A percentile compares a stretch with the other conserved stretches of the same genome.
These are phyloP conservation scores for Piscicola geometra DNA, from an alignment of 2,888 invertebrate species.

Conservation along the genomic window DNA sequence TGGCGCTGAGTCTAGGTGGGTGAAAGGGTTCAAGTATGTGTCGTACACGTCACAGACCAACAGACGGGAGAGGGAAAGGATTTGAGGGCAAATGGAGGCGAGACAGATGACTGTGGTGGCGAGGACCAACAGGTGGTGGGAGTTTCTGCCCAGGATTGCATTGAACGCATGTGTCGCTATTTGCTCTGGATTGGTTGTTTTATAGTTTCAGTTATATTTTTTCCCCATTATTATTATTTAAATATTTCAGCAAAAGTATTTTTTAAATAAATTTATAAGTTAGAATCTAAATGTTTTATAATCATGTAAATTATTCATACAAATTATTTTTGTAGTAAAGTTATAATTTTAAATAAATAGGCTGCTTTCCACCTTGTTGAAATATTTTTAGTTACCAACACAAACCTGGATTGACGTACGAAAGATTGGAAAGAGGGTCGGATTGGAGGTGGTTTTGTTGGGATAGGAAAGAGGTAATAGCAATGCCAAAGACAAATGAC, in stretches of 20 bases:
- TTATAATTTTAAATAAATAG: too few relatives aligned
- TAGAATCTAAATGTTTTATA: too few relatives aligned
- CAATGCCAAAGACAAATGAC: slow-evolving; percentile 40
- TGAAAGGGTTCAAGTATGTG: slow-evolving; percentile 42
- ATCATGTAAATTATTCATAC: too few relatives aligned
- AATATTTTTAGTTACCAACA: too few relatives aligned
- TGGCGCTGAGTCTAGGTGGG: too few relatives aligned
- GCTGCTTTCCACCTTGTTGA: too few relatives aligned
- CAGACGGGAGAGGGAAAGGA: slow-evolving; percentile 43
- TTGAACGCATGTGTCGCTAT: slow-evolving; percentile 39
- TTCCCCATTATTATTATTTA: too few relatives aligned
- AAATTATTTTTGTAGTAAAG: too few relatives aligned
- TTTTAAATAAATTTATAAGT: too few relatives aligned
- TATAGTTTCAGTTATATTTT: not conserved
- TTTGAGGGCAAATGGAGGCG: slow-evolving; percentile 40
- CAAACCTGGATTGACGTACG: too few relatives aligned
- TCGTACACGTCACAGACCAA: slow-evolving; percentile 45
- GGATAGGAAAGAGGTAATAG: slow-evolving; percentile 29
- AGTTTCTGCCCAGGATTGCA: slow-evolving; percentile 38
- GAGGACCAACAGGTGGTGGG: slow-evolving; percentile 42
- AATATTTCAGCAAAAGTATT: too few relatives aligned
- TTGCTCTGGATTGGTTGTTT: slow-evolving; percentile 34
- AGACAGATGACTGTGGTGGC: slow-evolving; percentile 38
- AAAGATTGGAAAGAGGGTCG: too few relatives aligned
- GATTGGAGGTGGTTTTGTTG: not conserved